phyloP scores from a whole-genome alignment of 2,113 vertebrate species.

The Dendrocopos noguchii region DNA sequence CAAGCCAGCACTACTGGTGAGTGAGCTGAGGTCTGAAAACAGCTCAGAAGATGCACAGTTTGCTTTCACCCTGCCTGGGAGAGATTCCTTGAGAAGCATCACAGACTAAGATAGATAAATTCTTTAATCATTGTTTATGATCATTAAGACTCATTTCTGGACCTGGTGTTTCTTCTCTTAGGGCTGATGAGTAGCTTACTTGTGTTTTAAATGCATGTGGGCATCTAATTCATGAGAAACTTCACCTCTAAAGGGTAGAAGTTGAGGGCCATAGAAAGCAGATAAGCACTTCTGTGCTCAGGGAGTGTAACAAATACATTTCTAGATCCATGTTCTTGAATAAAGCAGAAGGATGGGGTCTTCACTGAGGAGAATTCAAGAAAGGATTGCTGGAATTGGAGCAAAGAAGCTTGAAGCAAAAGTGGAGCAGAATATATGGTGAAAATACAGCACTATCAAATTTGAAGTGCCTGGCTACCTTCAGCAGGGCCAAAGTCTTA shows the following conservation, averaged over 20 bases:
- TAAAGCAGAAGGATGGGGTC: not conserved
- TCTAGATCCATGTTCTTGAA: not conserved
- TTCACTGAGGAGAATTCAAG: not conserved
- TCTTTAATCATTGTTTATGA: not conserved
- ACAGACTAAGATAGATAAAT: not conserved
- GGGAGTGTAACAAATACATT: not conserved
- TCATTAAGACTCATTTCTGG: not conserved
- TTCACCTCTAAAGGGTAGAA: not conserved
- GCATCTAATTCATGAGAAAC: not conserved
- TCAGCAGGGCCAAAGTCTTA: not conserved
- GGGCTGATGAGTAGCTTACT: not conserved
- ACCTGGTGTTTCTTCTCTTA: not conserved
- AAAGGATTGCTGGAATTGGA: not conserved
- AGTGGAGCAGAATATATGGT: not conserved
- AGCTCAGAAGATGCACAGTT: not conserved
- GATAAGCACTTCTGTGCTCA: not conserved
- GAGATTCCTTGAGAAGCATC: not conserved
- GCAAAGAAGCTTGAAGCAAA: not conserved
- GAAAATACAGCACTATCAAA: not conserved
- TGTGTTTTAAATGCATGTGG: not conserved
- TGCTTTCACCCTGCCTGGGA: not conserved
- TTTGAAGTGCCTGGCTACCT: not conserved
- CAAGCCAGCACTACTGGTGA: not conserved
- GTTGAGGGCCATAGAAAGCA: not conserved
- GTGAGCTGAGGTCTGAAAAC: not conserved